These are phyloP conservation scores for Thunnus albacares DNA, from an alignment of 2,797 vertebrate species.

Conservation along the genomic window DNA sequence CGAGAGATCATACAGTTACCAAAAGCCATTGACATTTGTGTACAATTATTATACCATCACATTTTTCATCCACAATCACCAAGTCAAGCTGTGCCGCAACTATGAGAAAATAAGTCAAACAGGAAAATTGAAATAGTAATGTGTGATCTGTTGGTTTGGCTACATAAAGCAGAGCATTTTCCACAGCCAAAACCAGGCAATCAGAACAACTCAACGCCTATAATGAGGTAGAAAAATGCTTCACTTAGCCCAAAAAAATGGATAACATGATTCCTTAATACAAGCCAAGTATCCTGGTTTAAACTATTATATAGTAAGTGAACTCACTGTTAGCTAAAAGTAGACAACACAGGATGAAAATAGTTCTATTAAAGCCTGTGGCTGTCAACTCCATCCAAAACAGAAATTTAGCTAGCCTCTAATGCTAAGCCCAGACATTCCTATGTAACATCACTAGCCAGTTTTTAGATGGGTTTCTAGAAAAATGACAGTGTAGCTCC, in stretches of 20 bases:
- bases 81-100: slow-evolving; percentile 39
- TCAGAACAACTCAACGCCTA: slow-evolving; percentile 39
- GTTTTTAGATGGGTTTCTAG: neutral
- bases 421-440: slow-evolving; percentile 16
- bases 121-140: neutral
- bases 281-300: slow-evolving; percentile 24
- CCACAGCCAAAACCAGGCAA: slow-evolving; percentile 36
- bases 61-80: slow-evolving; percentile 42
- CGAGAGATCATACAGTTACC: neutral
- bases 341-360: slow-evolving; percentile 24
- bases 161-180: neutral
- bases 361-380: slow-evolving; percentile 7
- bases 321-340: slow-evolving; percentile 21
- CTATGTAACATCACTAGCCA: neutral
- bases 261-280: slow-evolving; percentile 8
- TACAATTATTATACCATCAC: slow-evolving; percentile 22
- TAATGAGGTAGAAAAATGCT: slow-evolving; percentile 39
- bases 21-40: slow-evolving; percentile 21
- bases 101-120: slow-evolving; percentile 27
- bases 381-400: slow-evolving; percentile 23
- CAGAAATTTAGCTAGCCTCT: neutral
- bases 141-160: slow-evolving; percentile 19
- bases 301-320: neutral
- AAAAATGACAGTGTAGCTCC: slow-evolving; percentile 3
- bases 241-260: slow-evolving; percentile 14